phyloP scores from a whole-genome alignment of 2,888 invertebrate species.

The Mactromeris polynyma region DNA sequence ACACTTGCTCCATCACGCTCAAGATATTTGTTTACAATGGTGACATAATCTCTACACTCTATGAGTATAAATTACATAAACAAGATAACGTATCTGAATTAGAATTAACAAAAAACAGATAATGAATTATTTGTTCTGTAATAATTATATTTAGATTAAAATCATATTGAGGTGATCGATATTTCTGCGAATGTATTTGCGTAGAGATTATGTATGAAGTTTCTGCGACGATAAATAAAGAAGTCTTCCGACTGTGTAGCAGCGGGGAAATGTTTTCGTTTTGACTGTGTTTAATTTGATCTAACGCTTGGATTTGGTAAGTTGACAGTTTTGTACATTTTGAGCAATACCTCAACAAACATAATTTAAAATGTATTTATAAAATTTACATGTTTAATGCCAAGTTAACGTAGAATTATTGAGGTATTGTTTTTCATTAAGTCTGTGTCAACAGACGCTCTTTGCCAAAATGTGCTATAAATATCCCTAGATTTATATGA shows the following conservation, averaged over 20 bases:
- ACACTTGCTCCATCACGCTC: conserved; percentile 35
- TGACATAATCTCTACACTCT: conserved; percentile 45
- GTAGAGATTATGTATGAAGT: neutral
- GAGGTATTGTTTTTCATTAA: neutral
- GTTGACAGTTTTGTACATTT: neutral
- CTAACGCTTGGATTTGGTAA: neutral
- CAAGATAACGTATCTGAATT: neutral
- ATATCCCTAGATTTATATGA: too few species aligned
- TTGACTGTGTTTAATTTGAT: neutral
- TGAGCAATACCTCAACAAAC: neutral
- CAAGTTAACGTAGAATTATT: neutral
- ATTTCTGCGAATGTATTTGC: neutral
- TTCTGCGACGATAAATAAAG: neutral
- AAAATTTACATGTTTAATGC: neutral
- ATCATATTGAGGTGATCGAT: neutral
- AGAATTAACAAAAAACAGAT: neutral
- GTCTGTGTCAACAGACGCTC: conserved; percentile 6
- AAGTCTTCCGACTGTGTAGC: neutral
- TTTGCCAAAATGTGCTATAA: neutral
- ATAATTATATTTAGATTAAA: neutral
- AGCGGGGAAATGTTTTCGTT: conserved; percentile 17
- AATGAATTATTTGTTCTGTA: neutral
- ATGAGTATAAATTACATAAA: neutral
- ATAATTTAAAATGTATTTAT: neutral
- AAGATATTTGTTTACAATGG: conserved; percentile 68